These are phyloP conservation scores for Sebastes melanostomus DNA, from an alignment of 2,797 vertebrate genomes.

Conservation along the genomic window DNA sequence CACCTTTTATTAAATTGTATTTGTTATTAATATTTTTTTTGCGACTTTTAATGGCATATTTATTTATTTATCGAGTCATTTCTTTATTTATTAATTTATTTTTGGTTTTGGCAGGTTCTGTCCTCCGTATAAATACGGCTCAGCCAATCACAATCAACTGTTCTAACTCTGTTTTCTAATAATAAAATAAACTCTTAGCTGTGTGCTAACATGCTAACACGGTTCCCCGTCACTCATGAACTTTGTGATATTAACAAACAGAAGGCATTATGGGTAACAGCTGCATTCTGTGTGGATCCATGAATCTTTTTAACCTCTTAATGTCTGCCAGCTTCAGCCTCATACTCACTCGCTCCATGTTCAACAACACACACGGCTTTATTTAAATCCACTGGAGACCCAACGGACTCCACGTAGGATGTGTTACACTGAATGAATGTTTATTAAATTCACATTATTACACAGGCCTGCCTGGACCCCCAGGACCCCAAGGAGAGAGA, in stretches of 20 bases:
- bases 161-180: neutral
- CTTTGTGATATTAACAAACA: neutral
- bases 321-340: neutral
- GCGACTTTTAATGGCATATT: too few species aligned
- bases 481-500: conserved; percentile 81
- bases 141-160: neutral
- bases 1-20: too few species aligned
- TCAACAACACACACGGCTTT: neutral
- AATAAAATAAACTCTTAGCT: neutral
- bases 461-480: conserved; percentile 81
- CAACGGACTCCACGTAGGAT: neutral
- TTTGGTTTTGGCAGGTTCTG: too few species aligned
- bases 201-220: neutral
- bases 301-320: neutral
- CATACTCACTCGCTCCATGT: neutral
- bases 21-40: too few species aligned
- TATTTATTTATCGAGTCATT: neutral
- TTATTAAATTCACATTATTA: neutral
- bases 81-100: neutral
- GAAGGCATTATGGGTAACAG: neutral
- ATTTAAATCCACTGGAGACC: neutral
- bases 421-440: neutral
- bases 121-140: too few species aligned
- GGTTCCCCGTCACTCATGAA: neutral
- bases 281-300: neutral